Evolutionary conservation across 2,888 invertebrate genomes (phyloP).

Genomic region (Hypercompe scribonia): DNA sequence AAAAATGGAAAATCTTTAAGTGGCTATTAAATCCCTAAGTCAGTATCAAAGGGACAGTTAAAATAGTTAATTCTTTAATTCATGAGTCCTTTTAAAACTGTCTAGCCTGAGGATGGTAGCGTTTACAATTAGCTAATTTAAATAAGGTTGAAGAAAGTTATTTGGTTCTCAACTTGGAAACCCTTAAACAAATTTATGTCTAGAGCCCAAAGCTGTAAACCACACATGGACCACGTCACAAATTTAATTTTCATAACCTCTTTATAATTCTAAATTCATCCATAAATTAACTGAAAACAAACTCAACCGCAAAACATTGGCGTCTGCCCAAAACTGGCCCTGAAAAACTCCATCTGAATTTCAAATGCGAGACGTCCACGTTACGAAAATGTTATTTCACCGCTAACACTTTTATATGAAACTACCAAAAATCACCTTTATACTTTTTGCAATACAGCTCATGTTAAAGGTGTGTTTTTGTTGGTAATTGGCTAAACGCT

Average conservation of each 20-base stretch:
- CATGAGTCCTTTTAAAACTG: not conserved
- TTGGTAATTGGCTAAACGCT: slow-evolving; percentile 68
- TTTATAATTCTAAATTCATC: slow-evolving; percentile 59
- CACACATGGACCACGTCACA: slow-evolving; percentile 37
- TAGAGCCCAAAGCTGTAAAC: slow-evolving; percentile 17
- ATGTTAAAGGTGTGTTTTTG: slow-evolving; percentile 30
- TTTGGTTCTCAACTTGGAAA: not conserved
- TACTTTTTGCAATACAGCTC: slow-evolving; percentile 21
- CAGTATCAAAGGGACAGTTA: not conserved
- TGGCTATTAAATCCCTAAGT: not conserved
- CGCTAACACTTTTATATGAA: slow-evolving; percentile 40
- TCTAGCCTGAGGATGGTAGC: not conserved
- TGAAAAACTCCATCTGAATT: slow-evolving; percentile 74
- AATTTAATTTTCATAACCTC: slow-evolving; percentile 54
- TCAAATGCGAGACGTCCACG: slow-evolving; percentile 66
- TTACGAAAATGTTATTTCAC: slow-evolving; percentile 61
- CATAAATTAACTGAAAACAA: slow-evolving; percentile 78
- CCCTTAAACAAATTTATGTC: slow-evolving; percentile 12
- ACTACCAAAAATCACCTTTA: slow-evolving; percentile 43
- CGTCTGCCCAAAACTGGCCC: slow-evolving; percentile 64
- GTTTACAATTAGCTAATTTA: not conserved
- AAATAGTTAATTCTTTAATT: not conserved
- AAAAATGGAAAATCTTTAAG: not conserved
- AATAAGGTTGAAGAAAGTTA: not conserved
- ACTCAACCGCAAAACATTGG: slow-evolving; percentile 71